Base-by-base conservation (phyloP, 2,888 invertebrate species). In the Sabatieria punctata region DNA sequence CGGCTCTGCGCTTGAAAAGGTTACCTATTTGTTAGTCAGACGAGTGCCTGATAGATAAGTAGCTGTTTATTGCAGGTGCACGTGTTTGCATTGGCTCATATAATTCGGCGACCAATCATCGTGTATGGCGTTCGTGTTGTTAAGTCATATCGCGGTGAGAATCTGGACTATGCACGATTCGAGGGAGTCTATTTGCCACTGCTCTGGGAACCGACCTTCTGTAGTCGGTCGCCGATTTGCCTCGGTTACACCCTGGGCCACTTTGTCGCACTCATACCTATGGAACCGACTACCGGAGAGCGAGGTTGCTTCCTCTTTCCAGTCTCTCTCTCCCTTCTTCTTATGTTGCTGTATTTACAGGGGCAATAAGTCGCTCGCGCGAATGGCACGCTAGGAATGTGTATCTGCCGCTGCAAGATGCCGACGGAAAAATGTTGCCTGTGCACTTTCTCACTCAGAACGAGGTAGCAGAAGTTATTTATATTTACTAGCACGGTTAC, bases 81-180 rank as follows among this genome's bases (percentile, higher is more conserved):
- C 71, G 85, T 93, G 60, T 93, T 89, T 72, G 85, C 83, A 55
- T 74, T 93, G 60, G 85, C 89, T 52, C 93, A 93, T 71, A 83
- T 93, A 60, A 72, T 91, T 58, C 77, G 91, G 46, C 75, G 93
- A 54, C 93, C 93, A 48, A 82, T 93, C 60, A 78, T 93, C 56
- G 86, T 93, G 50, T 91, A 93, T 70, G 91, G 91, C 51, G 89
- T 91, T 41, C 86, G 91, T 71, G 82, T 85, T 64, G 88, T 93
- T 48, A 85, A 83, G 72, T 89, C 88, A 61, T 89, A 86, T 74
- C 78, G 88, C 45, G 93, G 93, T 21, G 93, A 95, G 72, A 82
- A 86, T 60, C 78, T 93, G 57, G 91, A 88, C 46, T 85, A 82
- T 71, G 91, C 91, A 43, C 75, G 85, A 62, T 93, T 91, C 71